These are phyloP conservation scores for Lagria hirta DNA, from an alignment of 2,888 invertebrate genomes.

Conservation along the genomic window DNA sequence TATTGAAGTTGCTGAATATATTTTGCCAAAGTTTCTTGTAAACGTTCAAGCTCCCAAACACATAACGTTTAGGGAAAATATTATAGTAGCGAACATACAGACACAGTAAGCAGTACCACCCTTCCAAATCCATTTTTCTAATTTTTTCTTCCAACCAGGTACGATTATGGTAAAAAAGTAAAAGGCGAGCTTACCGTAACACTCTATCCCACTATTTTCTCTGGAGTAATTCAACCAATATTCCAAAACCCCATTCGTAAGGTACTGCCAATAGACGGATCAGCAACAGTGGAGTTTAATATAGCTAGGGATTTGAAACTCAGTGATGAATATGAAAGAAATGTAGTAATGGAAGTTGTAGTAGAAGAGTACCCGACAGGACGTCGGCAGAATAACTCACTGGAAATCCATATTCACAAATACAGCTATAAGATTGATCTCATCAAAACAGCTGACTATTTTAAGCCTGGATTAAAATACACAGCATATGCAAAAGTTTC, in stretches of 20 bases:
- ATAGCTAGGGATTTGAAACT: conserved; percentile 74
- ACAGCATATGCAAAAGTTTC: conserved; percentile 77
- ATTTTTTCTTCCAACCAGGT: no score
- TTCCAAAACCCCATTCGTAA: conserved; percentile 72
- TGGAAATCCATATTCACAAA: conserved; percentile 73
- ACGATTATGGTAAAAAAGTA: conserved; percentile 84
- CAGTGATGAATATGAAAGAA: conserved; percentile 77
- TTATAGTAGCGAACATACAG: conserved; percentile 75
- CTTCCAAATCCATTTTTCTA: conserved; percentile 7
- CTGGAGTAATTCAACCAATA: conserved; percentile 76
- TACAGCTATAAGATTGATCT: conserved; percentile 75
- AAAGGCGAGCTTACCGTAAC: conserved; percentile 83
- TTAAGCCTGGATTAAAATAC: conserved; percentile 85
- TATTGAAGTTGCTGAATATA: conserved; percentile 85
- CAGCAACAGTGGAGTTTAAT: conserved; percentile 71
- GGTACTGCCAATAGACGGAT: conserved; percentile 66
- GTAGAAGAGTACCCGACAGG: conserved; percentile 89
- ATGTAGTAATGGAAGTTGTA: conserved; percentile 81
- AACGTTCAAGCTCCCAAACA: conserved; percentile 80
- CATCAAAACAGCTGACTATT: conserved; percentile 80
- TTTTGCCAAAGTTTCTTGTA: conserved; percentile 92
- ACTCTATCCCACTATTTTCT: conserved; percentile 80
- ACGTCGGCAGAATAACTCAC: conserved; percentile 76
- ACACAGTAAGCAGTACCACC: conserved; percentile 67
- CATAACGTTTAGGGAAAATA: conserved; percentile 77